Evolutionary conservation across 2,888 invertebrate species (phyloP), one percentile per base, ranked within the genome.

Genomic region (Melitaea athalia): DNA sequence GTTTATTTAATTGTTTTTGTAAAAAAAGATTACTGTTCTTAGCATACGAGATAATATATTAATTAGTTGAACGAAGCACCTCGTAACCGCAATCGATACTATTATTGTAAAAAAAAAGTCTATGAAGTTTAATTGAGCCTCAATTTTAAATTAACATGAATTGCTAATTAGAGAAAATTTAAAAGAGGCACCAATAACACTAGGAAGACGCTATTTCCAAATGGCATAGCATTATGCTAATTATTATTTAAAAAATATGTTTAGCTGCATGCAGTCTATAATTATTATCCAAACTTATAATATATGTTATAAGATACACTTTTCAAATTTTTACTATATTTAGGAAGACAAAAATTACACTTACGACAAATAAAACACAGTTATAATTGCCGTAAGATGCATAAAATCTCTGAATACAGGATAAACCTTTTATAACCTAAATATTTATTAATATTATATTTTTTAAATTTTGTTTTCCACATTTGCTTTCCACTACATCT

Each of bases 341-440:
- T 7, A n/a, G 53, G 53, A 55, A 55, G 53, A 55, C 53, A 53
- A 31, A 50, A 12, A 33, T 55, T 55, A 52, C 11, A 33, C 33
- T n/a, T 14, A 52, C 11, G 17, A 24, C 2, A 55, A 55, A 7
- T 49, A 49, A 10, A 52, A 52, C 12, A 53, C n/a, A 7, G 6
- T 7, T 33, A 55, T 33, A 55, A 49, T n/a, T 14, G 14, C 31
- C 14, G 33, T 55, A 55, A 55, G n/a, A 55, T 33, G 0, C n/a
- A 33, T 55, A 33, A n/a, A 53, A 33, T 11, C 33, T 55, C n/a
- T n/a, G 7, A 8, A 49, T n/a, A 45, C 24, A 53, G 53, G 14
- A 31, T 55, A 14, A 55, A 55, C 14, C 31, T 55, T 55, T 3
- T 33, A 31, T 14, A 33, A 55, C 31, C 14, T 31, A 38, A 38